Conservation (phyloP, 2,888 invertebrate genomes). For the Melanophora roralis region DNA sequence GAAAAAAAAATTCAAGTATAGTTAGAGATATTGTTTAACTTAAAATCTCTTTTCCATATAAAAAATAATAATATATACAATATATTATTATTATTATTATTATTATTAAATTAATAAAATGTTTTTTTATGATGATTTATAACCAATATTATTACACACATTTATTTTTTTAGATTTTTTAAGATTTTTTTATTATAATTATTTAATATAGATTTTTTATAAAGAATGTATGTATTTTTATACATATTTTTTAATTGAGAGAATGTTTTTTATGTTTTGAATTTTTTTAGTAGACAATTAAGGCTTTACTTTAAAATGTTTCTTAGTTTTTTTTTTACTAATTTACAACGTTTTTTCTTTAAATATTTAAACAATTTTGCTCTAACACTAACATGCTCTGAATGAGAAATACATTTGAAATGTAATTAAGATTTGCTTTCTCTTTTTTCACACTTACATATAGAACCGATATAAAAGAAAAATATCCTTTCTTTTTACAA, state of each 20-base stretch:
- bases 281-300: slow-evolving; percentile 17
- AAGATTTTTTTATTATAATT: not conserved
- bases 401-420: slow-evolving; percentile 21
- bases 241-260: not conserved
- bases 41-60: too few relatives aligned
- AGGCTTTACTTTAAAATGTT: slow-evolving; percentile 40
- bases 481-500: too few relatives aligned
- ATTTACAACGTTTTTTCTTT: slow-evolving; percentile 28
- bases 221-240: slow-evolving; percentile 18
- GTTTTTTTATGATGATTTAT: not conserved
- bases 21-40: not conserved
- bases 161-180: not conserved
- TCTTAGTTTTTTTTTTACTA: slow-evolving; percentile 1
- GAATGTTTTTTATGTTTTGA: not conserved
- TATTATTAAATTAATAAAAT: slow-evolving; percentile 11
- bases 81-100: too few relatives aligned
- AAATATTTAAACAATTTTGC: slow-evolving; percentile 4
- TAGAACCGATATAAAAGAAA: slow-evolving; percentile 28
- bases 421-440: slow-evolving; percentile 3
- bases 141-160: slow-evolving; percentile 2
- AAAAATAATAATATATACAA: too few relatives aligned
- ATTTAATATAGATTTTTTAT: slow-evolving; percentile 11
- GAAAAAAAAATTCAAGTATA: not conserved
- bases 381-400: not conserved
- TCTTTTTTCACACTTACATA: not conserved